phyloP scores from a whole-genome alignment of 2,113 vertebrate genomes.

The Rousettus leschenaultii region DNA sequence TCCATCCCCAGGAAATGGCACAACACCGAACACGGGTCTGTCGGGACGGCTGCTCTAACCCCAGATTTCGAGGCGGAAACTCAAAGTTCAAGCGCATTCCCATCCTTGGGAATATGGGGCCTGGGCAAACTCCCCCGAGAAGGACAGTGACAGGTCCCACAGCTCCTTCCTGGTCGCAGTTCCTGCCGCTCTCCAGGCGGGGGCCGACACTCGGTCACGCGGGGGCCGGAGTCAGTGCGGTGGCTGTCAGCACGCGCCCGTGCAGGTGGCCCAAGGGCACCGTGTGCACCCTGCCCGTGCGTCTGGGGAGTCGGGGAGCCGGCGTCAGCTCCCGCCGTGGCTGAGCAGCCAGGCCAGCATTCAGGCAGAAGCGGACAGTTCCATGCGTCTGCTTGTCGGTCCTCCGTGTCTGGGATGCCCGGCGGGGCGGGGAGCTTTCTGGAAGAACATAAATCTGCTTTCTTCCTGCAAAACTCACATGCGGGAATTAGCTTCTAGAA shows the following conservation, averaged over 20 bases:
- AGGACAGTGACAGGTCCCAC: neutral
- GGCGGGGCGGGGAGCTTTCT: neutral
- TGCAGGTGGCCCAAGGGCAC: too few relatives aligned
- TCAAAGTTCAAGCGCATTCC: neutral
- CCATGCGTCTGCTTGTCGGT: neutral
- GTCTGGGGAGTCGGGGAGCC: neutral
- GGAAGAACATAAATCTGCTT: neutral
- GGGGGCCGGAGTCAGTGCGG: fast-evolving
- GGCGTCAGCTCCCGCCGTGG: neutral
- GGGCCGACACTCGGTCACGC: fast-evolving
- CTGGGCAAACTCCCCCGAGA: neutral
- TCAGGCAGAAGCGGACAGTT: neutral
- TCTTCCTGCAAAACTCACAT: neutral
- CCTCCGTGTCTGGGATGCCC: neutral
- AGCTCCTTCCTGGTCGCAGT: fast-evolving
- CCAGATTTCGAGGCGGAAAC: neutral
- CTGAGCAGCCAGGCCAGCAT: neutral
- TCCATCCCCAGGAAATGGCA: neutral
- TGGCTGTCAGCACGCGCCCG: neutral
- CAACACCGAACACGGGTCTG: neutral
- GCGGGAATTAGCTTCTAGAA: neutral
- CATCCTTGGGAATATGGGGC: neutral
- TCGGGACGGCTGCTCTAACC: neutral
- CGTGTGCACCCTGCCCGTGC: neutral
- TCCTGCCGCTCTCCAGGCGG: neutral